Conservation (phyloP, 1,140 invertebrate species). For the Condylostylus longicornis region DNA sequence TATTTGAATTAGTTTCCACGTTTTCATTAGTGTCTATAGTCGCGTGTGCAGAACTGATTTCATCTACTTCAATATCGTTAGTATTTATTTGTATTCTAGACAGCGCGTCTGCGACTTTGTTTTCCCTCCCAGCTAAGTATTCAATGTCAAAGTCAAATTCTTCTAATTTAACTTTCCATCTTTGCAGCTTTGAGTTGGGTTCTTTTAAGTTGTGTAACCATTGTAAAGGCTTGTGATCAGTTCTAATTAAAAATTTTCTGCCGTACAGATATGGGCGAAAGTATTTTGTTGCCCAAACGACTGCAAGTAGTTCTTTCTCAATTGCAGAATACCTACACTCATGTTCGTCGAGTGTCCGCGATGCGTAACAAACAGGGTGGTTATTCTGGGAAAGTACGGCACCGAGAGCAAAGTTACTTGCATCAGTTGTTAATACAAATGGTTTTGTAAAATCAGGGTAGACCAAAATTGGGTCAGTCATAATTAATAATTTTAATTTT, state of each 20-base stretch:
- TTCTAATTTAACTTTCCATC: constrained; percentile 5
- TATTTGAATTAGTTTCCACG: too few species aligned
- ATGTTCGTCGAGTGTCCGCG: constrained; percentile 27
- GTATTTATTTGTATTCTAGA: constrained; percentile 3
- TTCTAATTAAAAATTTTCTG: constrained; percentile 33
- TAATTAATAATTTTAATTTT: constrained; percentile 12
- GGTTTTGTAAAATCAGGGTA: constrained; percentile 18
- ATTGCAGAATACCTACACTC: constrained; percentile 31
- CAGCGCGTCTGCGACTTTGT: constrained; percentile 7
- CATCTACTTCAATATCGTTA: constrained; percentile 2
- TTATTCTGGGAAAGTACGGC: constrained; percentile 9
- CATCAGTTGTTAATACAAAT: constrained; percentile 9
- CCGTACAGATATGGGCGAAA: constrained; percentile 35
- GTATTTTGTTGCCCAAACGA: constrained; percentile 35
- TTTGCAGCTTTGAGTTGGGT: constrained; percentile 2
- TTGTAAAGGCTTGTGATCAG: constrained; percentile 35
- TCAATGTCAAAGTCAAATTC: constrained; percentile 7
- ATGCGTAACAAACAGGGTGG: constrained; percentile 30
- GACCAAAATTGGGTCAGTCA: constrained; percentile 12
- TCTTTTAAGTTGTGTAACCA: constrained; percentile 25
- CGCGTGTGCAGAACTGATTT: too few species aligned
- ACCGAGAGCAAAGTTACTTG: constrained; percentile 7
- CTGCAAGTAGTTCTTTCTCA: constrained; percentile 37
- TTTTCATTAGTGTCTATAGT: too few species aligned
- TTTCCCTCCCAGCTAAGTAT: constrained; percentile 7